These are phyloP conservation scores for Parthenolecanium corni DNA, from an alignment of 2,888 invertebrate species.

Conservation along the genomic window DNA sequence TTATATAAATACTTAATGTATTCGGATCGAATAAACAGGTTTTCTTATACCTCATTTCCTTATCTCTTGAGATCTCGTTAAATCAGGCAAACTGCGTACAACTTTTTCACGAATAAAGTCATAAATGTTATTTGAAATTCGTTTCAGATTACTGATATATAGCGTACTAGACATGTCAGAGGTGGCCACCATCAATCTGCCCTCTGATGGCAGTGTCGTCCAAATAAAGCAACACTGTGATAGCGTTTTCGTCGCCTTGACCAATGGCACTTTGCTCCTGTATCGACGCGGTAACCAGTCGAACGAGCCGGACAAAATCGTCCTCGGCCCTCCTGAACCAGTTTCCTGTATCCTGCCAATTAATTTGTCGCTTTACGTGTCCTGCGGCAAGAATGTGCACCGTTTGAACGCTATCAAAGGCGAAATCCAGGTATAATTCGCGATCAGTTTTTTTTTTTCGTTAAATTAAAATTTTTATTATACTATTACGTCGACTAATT, in stretches of 20 bases:
- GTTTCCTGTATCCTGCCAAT: constrained; percentile 73
- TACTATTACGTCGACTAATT: constrained; percentile 12
- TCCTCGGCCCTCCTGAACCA: constrained; percentile 53
- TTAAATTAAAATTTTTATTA: not conserved
- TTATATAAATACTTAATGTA: no score
- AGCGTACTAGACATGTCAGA: constrained; percentile 71
- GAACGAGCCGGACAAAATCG: constrained; percentile 58
- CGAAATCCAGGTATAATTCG: constrained; percentile 49
- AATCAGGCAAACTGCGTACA: no score
- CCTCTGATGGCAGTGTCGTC: constrained; percentile 50
- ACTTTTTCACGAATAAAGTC: no score
- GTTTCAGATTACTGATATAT: constrained; percentile 56
- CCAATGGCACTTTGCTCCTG: constrained; percentile 64
- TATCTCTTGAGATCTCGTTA: no score
- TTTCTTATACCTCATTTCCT: no score
- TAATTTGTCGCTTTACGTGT: constrained; percentile 71
- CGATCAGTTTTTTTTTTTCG: not conserved
- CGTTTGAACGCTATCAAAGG: constrained; percentile 67
- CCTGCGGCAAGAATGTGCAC: constrained; percentile 73
- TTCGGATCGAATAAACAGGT: no score
- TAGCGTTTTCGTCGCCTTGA: constrained; percentile 74
- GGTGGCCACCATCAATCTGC: constrained; percentile 36
- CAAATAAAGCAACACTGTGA: constrained; percentile 75
- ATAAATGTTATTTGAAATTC: no score
- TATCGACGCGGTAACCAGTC: constrained; percentile 49